These are phyloP conservation scores for Charanyca ferruginea DNA, from an alignment of 2,888 invertebrate species.

Conservation along the genomic window DNA sequence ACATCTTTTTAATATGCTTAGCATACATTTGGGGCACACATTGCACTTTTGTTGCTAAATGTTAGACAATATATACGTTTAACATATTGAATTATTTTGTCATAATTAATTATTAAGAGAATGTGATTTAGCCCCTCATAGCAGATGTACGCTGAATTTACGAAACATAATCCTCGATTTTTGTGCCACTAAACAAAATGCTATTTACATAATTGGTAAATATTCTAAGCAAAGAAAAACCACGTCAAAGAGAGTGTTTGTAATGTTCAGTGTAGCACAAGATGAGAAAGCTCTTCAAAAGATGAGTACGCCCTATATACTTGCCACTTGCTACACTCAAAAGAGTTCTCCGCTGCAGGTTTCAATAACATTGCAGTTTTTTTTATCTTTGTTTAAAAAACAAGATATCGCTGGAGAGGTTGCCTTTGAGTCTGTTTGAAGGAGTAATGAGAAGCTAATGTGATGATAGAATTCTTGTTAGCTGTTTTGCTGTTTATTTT, in stretches of 20 bases:
- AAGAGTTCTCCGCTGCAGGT: conserved; percentile 9
- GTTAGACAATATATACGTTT: too few relatives aligned
- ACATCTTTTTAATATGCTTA: too few relatives aligned
- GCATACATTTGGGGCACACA: too few relatives aligned
- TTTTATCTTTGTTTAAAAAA: neutral
- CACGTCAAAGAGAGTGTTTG: conserved; percentile 13
- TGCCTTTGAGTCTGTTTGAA: neutral
- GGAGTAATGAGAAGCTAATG: too few relatives aligned
- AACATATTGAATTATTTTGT: too few relatives aligned
- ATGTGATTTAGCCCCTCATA: too few relatives aligned
- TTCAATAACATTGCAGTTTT: conserved; percentile 1
- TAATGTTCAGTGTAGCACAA: conserved; percentile 15
- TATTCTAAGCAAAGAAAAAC: conserved; percentile 30
- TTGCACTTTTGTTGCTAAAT: too few relatives aligned
- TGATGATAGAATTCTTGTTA: too few relatives aligned
- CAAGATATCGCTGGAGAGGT: neutral
- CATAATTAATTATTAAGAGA: too few relatives aligned
- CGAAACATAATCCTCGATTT: conserved; percentile 1
- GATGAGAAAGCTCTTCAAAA: conserved; percentile 54
- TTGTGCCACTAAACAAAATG: conserved; percentile 5
- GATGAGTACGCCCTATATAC: conserved; percentile 26
- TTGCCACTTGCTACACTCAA: neutral
- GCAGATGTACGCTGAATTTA: too few relatives aligned
- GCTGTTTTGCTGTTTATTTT: too few relatives aligned
- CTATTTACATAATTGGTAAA: conserved; percentile 37